Conservation (phyloP, 2,113 vertebrate species). For the Chamaea fasciata region DNA sequence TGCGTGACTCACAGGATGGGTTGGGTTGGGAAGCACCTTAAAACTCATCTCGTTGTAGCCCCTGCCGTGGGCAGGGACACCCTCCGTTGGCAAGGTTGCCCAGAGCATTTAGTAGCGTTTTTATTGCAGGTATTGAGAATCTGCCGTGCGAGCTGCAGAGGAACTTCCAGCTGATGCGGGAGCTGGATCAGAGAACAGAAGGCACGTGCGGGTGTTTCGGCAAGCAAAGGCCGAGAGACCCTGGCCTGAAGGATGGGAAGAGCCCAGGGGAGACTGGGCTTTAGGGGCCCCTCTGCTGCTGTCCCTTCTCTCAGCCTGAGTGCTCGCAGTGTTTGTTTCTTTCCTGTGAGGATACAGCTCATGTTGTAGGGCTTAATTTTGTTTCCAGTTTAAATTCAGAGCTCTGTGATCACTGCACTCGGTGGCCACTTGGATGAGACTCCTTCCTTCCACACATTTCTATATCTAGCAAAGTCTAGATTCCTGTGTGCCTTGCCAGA, state of each 20-base stretch:
- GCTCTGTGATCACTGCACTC: fast-evolving
- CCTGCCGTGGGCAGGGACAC: fast-evolving
- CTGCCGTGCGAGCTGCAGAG: slow-evolving; percentile 93
- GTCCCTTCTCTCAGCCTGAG: fast-evolving
- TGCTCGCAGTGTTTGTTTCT: fast-evolving
- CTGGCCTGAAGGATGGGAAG: fast-evolving
- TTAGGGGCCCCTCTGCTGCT: fast-evolving
- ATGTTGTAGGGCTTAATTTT: fast-evolving
- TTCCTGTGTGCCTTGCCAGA: background rate
- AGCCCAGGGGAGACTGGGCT: fast-evolving
- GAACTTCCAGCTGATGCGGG: slow-evolving; percentile 96
- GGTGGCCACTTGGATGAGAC: fast-evolving
- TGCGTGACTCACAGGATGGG: background rate
- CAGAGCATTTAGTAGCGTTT: background rate
- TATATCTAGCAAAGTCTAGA: fast-evolving
- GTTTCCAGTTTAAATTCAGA: background rate
- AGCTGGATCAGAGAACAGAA: slow-evolving; percentile 93
- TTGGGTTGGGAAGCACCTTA: background rate
- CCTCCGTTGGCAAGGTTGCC: fast-evolving
- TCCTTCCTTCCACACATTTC: fast-evolving
- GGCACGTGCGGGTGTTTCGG: slow-evolving; percentile 62
- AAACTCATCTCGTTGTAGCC: background rate
- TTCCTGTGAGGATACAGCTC: background rate
- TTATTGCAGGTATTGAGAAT: slow-evolving; percentile 89
- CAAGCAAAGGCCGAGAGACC: background rate